Base-by-base conservation (phyloP, 2,888 invertebrate species). In the Syritta pipiens region DNA sequence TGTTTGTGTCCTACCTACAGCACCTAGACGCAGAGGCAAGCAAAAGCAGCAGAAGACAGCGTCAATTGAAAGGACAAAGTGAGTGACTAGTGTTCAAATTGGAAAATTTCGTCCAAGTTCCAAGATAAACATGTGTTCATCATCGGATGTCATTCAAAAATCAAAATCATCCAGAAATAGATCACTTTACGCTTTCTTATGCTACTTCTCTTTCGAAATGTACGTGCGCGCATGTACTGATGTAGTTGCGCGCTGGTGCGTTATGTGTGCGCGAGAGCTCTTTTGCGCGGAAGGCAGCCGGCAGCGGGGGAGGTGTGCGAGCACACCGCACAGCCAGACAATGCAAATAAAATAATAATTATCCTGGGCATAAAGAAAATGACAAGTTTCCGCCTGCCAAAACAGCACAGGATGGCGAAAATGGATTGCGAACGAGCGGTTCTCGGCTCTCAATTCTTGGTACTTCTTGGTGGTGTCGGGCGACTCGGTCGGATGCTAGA, bases 101-200 rank as follows among this genome's bases (percentile, higher is more conserved):
- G 74, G 62, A 79, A 74, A 68, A 74, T 68, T 79, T 79, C 74
- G 68, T 79, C 81, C 74, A 81, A 81, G 71, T 81, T 77, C 77
- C 72, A 83, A 84, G 82, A 82, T 81, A 83, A 84, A 84, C 85
- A 84, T 85, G 82, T 85, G 84, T 84, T 85, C 83, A 83, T 84
- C 84, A 84, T 85, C 84, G 84, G 75, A 84, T 85, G 85, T 84
- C 85, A 84, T 82, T 84, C 84, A 83, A 83, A 83, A 81, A 68
- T 81, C 81, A 81, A 68, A 81, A 69, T 26, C 57, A 63, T 77
- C 81, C 82, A 35, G 65, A 82, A 82, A 82, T 82, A 82, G 81
- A 81, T 75, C 67, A 74, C 74, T 79, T 79, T 74, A 79, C 74
- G 67, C 53, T 67, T 79, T 67, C 49, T 48, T 53, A 67, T 55